These are phyloP conservation scores for Molothrus aeneus DNA, from an alignment of 2,797 vertebrate genomes.

Conservation along the genomic window DNA sequence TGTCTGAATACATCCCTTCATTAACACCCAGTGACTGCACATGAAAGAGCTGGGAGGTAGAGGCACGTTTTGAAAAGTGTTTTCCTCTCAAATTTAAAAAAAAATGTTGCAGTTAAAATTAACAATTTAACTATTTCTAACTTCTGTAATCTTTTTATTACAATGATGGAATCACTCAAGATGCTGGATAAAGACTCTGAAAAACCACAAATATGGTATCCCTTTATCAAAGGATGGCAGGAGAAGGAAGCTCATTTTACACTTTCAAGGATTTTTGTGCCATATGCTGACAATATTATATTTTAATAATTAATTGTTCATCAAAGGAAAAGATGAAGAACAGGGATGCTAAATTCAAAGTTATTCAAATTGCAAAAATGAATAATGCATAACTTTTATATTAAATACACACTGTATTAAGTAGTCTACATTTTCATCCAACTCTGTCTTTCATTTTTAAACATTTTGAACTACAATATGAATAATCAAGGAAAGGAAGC, in stretches of 20 bases:
- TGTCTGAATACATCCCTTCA: neutral
- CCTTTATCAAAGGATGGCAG: slow-evolving; percentile 61
- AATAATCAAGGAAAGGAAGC: slow-evolving; percentile 78
- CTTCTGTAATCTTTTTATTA: neutral
- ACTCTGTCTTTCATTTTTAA: slow-evolving; percentile 82
- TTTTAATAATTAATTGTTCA: slow-evolving; percentile 89
- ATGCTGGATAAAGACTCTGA: neutral
- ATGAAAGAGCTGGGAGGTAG: neutral
- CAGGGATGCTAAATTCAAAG: slow-evolving; percentile 84
- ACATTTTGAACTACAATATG: slow-evolving; percentile 81
- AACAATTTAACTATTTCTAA: neutral
- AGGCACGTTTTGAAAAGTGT: neutral
- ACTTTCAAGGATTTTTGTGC: slow-evolving; percentile 72
- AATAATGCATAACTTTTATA: slow-evolving; percentile 86
- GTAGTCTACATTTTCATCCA: slow-evolving; percentile 80
- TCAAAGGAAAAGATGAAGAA: slow-evolving; percentile 82
- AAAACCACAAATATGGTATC: slow-evolving; percentile 16
- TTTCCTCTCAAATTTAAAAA: neutral
- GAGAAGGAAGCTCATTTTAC: slow-evolving; percentile 62
- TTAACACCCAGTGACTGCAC: neutral
- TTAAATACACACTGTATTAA: slow-evolving; percentile 86
- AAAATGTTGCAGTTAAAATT: neutral
- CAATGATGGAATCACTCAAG: neutral
- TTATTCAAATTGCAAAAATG: slow-evolving; percentile 84
- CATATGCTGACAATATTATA: slow-evolving; percentile 82